Conservation (phyloP, 2,888 invertebrate genomes). For the Alviniconcha strummeri region DNA sequence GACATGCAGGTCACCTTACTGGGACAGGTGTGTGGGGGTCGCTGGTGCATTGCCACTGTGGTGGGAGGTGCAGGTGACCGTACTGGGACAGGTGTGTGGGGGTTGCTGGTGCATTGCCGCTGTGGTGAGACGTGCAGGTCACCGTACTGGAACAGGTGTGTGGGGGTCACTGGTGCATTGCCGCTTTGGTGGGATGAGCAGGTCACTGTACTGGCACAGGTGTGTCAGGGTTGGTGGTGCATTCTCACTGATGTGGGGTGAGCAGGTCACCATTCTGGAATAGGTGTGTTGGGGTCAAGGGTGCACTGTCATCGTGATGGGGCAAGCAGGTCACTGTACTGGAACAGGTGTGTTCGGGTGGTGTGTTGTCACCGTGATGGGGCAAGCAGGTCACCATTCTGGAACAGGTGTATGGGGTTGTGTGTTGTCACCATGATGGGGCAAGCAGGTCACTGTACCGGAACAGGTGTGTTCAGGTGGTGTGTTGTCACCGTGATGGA, state of each 20-base stretch:
- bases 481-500: too few relatives aligned
- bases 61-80: constrained; percentile 83
- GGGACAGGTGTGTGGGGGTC: too few relatives aligned
- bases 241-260: too few relatives aligned
- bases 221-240: constrained; percentile 40
- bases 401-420: too few relatives aligned
- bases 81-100: constrained; percentile 80
- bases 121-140: not conserved
- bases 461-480: constrained; percentile 83
- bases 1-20: not conserved
- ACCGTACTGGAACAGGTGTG: too few relatives aligned
- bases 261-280: not conserved
- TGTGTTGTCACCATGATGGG: too few relatives aligned
- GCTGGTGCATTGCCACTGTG: too few relatives aligned
- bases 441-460: constrained; percentile 81
- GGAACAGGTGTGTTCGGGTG: constrained; percentile 84
- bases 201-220: constrained; percentile 85
- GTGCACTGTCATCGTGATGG: constrained; percentile 82
- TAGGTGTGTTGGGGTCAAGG: too few relatives aligned
- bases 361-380: too few relatives aligned
- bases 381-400: too few relatives aligned
- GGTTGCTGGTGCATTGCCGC: too few relatives aligned
- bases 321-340: constrained; percentile 81
- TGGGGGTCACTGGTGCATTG: too few relatives aligned
- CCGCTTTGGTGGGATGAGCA: constrained; percentile 78